Base-by-base conservation (phyloP, 2,888 invertebrate genomes). In the Belgica antarctica region DNA sequence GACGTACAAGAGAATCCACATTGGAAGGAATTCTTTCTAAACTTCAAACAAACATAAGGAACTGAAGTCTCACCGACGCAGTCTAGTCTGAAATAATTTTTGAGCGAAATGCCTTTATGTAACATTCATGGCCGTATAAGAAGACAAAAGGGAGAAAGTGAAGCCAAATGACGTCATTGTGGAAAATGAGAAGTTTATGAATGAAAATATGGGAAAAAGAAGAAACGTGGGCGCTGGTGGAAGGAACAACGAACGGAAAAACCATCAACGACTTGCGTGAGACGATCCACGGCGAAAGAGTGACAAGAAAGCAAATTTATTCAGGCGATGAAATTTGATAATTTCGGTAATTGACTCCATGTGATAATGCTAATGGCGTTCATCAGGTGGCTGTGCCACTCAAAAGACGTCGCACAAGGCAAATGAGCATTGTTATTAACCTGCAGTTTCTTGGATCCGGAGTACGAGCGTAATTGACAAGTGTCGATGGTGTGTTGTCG, bases 401-500 rank as follows among this genome's bases (percentile, higher is more conserved):
- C 4, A 59, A 27, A 52, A 17, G 12, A 61, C 59, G 36, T 36
- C 34, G 36, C 22, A n/a, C n/a, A n/a, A n/a, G n/a, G n/a, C n/a
- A n/a, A n/a, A n/a, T n/a, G n/a, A n/a, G n/a, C 8, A 34, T 12
- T 22, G 61, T 17, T 36, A 46, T 52, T 73, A 81, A 83, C 83
- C 79, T 80, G 79, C 69, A 77, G 76, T 76, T 77, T 78, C 73
- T 77, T 80, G 75, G 80, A 81, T 73, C 85, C 82, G 75, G 86
- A 87, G 77, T 90, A 85, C 75, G 90, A 89, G 76, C 90, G 88
- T 82, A 92, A 91, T 72, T 91, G 90, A 79, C 90, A 86, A 74
- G 92, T 90, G 81, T 93, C 93, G 82, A 94, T 92, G 80, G 93
- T 93, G 79, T 93, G 92, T 80, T 93, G 93, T 70, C 93, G 86